Percentiles rank a stretch among this genome's conserved stretches.
These are phyloP conservation scores for Tillus elongatus DNA, from an alignment of 2,888 invertebrate genomes.

Conservation along the genomic window DNA sequence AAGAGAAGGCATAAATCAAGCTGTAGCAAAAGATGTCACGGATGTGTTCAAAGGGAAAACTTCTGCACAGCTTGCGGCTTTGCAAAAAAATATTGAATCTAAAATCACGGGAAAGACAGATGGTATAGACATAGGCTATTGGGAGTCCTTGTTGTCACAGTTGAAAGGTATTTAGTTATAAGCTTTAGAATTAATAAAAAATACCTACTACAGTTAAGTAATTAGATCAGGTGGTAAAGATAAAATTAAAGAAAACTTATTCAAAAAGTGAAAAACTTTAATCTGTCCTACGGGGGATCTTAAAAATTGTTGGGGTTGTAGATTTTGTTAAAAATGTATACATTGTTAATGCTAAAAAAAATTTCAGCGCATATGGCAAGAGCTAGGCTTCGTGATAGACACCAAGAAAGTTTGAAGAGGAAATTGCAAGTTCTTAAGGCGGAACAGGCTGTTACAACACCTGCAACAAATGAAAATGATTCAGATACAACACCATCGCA, in stretches of 20 bases:
- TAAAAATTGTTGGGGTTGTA: no score
- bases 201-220: no score
- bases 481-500: constrained; percentile 11
- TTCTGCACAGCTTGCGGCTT: constrained; percentile 70
- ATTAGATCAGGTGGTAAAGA: no score
- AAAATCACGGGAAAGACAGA: constrained; percentile 79
- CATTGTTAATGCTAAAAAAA: no score
- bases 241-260: no score
- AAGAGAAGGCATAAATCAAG: constrained; percentile 68
- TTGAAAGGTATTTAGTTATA: constrained; percentile 59
- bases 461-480: constrained; percentile 21
- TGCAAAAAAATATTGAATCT: constrained; percentile 75
- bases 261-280: no score
- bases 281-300: no score
- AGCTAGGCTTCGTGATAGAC: constrained; percentile 82
- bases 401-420: constrained; percentile 78
- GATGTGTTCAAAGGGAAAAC: constrained; percentile 89
- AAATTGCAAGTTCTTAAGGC: constrained; percentile 86
- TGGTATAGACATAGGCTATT: constrained; percentile 93
- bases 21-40: constrained; percentile 84
- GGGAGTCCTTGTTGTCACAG: constrained; percentile 94
- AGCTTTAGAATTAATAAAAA: no score
- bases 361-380: constrained; percentile 91
- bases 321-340: no score
- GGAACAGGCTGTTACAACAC: constrained; percentile 58